A percentile compares a stretch with the other conserved stretches of the same genome.
phyloP scores from a whole-genome alignment of 2,797 vertebrate species.

The Platyrinchus mystaceus region DNA sequence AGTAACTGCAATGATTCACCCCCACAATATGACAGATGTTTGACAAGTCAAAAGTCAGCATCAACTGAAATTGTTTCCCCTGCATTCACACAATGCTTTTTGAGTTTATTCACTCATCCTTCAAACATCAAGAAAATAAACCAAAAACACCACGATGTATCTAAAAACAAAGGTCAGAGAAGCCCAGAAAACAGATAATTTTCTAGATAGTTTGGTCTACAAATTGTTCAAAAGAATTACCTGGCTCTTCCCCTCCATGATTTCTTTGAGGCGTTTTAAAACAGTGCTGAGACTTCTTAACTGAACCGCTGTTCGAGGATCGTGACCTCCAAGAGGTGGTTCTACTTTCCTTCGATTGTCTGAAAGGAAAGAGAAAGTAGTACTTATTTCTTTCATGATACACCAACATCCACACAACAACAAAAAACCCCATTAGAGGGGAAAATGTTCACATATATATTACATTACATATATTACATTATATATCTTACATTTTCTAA shows the following conservation, averaged over 20 bases:
- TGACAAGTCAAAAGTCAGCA: neutral
- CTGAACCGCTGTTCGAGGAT: conserved; percentile 96
- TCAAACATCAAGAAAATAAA: neutral
- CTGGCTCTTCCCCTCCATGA: conserved; percentile 99
- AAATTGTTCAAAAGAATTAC: conserved; percentile 73
- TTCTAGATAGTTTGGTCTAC: neutral
- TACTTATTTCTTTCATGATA: neutral
- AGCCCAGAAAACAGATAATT: neutral
- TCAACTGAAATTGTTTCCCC: neutral
- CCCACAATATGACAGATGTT: neutral
- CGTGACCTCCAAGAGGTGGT: conserved; percentile 86
- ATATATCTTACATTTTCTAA: neutral
- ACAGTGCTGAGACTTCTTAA: conserved; percentile 90
- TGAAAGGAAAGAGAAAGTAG: conserved; percentile 49
- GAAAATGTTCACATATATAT: neutral
- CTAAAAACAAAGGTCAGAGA: neutral
- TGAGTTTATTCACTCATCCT: neutral
- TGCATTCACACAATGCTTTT: neutral
- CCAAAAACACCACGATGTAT: neutral
- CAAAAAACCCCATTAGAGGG: neutral
- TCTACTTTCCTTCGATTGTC: conserved; percentile 92
- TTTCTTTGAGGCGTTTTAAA: conserved; percentile 95
- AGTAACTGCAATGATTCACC: neutral
- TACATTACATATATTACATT: neutral
- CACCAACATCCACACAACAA: neutral